A percentile compares a stretch with the other conserved stretches of the same genome.
These are phyloP conservation scores for Macroglossus sobrinus DNA, from an alignment of 2,113 vertebrate genomes.

Conservation along the genomic window DNA sequence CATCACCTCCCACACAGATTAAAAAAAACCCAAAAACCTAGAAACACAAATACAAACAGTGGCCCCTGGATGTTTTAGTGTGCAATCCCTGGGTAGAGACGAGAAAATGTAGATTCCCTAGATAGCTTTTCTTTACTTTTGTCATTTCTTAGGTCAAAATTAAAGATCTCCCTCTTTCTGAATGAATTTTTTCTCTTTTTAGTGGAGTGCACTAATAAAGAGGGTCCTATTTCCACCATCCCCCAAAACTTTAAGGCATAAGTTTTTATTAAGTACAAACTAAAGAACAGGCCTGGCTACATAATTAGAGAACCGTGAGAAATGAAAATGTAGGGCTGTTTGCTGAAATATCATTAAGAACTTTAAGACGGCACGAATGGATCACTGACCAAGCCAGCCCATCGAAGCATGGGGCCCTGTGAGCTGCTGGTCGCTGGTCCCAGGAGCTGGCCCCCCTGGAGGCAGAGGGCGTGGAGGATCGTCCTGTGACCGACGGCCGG, in stretches of 20 bases:
- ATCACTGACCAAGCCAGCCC: neutral
- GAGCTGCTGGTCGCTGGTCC: neutral
- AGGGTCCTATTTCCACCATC: neutral
- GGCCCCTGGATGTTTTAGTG: neutral
- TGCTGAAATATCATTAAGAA: neutral
- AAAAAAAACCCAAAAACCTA: neutral
- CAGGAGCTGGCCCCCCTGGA: neutral
- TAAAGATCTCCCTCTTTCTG: neutral
- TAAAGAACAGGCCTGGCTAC: neutral
- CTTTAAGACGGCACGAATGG: neutral
- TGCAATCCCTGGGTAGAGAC: neutral
- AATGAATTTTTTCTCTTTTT: neutral
- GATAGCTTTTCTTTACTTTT: neutral
- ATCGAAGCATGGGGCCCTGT: neutral
- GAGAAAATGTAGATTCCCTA: neutral
- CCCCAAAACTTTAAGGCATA: neutral
- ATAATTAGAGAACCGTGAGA: neutral
- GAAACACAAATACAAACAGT: neutral
- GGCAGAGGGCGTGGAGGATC: neutral
- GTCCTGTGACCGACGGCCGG: accelerated
- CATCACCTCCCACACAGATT: neutral
- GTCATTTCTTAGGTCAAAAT: neutral
- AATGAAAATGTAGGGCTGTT: neutral
- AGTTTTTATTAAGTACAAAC: neutral
- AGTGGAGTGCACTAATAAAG: neutral